Conservation (phyloP, 2,113 vertebrate species). For the Mustela nigripes region DNA sequence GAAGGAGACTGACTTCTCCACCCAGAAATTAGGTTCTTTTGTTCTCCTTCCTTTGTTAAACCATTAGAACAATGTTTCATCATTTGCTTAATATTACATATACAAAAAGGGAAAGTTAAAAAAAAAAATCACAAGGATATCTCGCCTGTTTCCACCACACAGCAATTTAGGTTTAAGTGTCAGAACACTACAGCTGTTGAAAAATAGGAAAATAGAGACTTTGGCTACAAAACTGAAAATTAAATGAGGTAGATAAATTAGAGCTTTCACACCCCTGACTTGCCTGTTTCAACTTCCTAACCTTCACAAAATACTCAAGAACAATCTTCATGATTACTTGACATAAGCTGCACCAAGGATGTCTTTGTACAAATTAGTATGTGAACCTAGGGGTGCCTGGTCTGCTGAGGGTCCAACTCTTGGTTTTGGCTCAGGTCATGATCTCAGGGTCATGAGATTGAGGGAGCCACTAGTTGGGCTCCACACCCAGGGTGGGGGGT, state of each 20-base stretch:
- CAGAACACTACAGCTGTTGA: slow-evolving; percentile 87
- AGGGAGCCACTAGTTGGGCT: background rate
- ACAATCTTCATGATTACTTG: slow-evolving; percentile 77
- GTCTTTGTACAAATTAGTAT: slow-evolving; percentile 65
- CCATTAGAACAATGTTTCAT: slow-evolving; percentile 59
- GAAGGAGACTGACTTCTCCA: slow-evolving; percentile 62
- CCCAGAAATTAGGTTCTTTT: slow-evolving; percentile 55
- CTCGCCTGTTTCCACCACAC: slow-evolving; percentile 73
- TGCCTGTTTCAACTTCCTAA: slow-evolving; percentile 78
- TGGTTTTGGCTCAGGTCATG: background rate
- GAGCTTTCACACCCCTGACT: slow-evolving; percentile 87
- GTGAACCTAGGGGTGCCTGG: background rate
- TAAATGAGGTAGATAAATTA: slow-evolving; percentile 92
- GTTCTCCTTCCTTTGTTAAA: slow-evolving; percentile 63
- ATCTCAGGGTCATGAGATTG: background rate
- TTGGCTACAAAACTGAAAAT: slow-evolving; percentile 86
- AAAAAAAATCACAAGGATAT: slow-evolving; percentile 64
- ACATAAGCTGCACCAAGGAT: slow-evolving; percentile 77
- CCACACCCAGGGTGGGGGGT: background rate
- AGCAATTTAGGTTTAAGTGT: slow-evolving; percentile 85
- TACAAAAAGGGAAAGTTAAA: slow-evolving; percentile 68
- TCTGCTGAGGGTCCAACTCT: background rate
- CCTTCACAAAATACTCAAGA: slow-evolving; percentile 84
- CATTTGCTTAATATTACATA: slow-evolving; percentile 74
- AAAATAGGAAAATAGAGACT: slow-evolving; percentile 88